These are phyloP conservation scores for Mormyrops boulengeri DNA, from an alignment of 2,797 vertebrate species.

Conservation along the genomic window DNA sequence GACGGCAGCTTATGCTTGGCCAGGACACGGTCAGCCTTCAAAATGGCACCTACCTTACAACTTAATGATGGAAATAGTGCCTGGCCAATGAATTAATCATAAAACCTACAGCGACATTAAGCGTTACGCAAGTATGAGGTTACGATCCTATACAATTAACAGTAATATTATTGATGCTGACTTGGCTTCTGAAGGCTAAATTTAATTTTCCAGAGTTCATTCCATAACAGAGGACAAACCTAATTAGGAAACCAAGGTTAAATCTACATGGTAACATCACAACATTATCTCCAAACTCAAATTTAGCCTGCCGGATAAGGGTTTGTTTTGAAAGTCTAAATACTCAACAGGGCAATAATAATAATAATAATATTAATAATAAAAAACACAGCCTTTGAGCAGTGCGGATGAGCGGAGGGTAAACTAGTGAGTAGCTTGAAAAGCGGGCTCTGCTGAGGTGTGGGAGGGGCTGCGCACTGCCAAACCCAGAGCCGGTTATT, in stretches of 20 bases:
- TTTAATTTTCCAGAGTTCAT: neutral
- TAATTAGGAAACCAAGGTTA: constrained; percentile 12
- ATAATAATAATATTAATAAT: neutral
- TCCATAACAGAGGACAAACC: neutral
- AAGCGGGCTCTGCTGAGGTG: neutral
- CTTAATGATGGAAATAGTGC: neutral
- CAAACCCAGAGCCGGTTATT: neutral
- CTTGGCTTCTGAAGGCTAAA: constrained; percentile 3
- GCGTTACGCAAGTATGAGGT: neutral
- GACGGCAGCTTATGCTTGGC: neutral
- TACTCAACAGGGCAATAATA: neutral
- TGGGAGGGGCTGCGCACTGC: neutral
- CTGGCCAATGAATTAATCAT: neutral
- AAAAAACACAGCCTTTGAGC: neutral
- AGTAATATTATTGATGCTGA: neutral
- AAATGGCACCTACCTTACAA: neutral
- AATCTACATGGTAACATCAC: neutral
- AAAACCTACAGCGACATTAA: neutral
- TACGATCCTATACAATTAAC: neutral
- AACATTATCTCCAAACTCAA: neutral
- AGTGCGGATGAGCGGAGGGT: neutral
- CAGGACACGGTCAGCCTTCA: neutral
- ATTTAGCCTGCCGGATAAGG: neutral
- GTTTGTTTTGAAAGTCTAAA: neutral
- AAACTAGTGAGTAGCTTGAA: neutral